Base-by-base conservation (phyloP, 2,888 invertebrate genomes). In the Nebria brevicollis region DNA sequence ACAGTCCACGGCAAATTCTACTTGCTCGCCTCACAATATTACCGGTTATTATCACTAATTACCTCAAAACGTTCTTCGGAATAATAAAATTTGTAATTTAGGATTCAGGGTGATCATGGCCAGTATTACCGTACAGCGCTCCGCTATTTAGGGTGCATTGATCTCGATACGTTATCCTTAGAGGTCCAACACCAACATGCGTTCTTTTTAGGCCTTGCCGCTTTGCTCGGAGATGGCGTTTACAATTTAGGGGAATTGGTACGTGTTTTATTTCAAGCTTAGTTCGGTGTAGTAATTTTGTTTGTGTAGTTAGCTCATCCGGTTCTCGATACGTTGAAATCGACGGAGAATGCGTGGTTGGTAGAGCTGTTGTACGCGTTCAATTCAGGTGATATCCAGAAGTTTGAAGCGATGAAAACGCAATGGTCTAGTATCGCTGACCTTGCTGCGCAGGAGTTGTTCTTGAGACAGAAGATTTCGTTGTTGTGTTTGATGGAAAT, bases 401-500 rank as follows among this genome's bases (percentile, higher is more conserved):
- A 94, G 84, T 95, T 94, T 85, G 94, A 95, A 86, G 90, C 90
- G 82, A 92, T 96, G 91, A 93, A 93, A 86, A 91, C 94, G 0
- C 91, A 93, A 82, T 95, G 97, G 96, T 90, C 92, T 3, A 92
- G 93, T 82, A 94, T 97, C 84, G 95, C 96, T 0, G 97, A 98
- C 89, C 90, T 98, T 25, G 93, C 93, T 10, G 93, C 95, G 0
- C 94, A 96, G 83, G 97, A 97, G 86, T 88, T 94, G 0, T 94
- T 94, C 86, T 90, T 98, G 84, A 90, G 96, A 25, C 96, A 97
- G 89, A 99, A 99, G 90, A 97, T 99, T 83, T 97, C 97, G 0
- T 91, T 99, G 25, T 91, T 99, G 15, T 98, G 98, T 87, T 92
- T 99, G 0, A 99, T 99, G 98, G 98, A 98, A 93, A 97, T 99